phyloP scores from a whole-genome alignment of 2,113 vertebrate genomes.

The Cyprinodon brontotheroides region DNA sequence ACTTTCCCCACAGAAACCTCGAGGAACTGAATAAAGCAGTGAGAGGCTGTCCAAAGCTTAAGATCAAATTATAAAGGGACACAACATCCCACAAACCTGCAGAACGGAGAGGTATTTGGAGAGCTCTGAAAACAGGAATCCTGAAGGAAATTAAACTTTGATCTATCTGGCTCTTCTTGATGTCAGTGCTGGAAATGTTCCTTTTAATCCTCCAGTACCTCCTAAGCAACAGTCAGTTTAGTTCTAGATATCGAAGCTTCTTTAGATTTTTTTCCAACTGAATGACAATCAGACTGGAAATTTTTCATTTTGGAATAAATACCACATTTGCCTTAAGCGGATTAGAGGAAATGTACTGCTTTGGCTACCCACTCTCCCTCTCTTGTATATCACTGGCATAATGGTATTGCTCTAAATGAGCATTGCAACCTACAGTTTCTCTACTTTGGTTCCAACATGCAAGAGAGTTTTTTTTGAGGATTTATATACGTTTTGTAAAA shows the following conservation, averaged over 20 bases:
- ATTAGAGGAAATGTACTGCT: slow-evolving; percentile 4
- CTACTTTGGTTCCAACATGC: slow-evolving; percentile 6
- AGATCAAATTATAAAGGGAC: slow-evolving; percentile 13
- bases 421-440: slow-evolving; percentile 5
- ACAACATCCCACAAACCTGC: neutral
- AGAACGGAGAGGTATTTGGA: slow-evolving; percentile 11
- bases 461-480: too few relatives aligned
- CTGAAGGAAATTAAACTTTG: neutral
- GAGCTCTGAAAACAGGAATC: slow-evolving; percentile 3
- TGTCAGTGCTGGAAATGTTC: neutral
- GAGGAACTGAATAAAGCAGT: slow-evolving; percentile 15
- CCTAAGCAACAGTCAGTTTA: slow-evolving; percentile 3
- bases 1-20: slow-evolving; percentile 35
- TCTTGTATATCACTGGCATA: neutral
- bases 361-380: slow-evolving; percentile 1
- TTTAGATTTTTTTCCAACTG: neutral
- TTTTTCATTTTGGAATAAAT: slow-evolving; percentile 4
- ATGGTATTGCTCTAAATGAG: slow-evolving; percentile 6
- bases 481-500: too few relatives aligned
- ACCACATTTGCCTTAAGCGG: neutral
- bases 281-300: neutral
- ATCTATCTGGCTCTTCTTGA: neutral
- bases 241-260: slow-evolving; percentile 1
- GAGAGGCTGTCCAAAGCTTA: slow-evolving; percentile 9
- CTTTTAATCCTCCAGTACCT: neutral